Percentiles rank a stretch among this genome's conserved stretches.
phyloP scores from a whole-genome alignment of 2,113 vertebrate species.

The Mixornis gularis region DNA sequence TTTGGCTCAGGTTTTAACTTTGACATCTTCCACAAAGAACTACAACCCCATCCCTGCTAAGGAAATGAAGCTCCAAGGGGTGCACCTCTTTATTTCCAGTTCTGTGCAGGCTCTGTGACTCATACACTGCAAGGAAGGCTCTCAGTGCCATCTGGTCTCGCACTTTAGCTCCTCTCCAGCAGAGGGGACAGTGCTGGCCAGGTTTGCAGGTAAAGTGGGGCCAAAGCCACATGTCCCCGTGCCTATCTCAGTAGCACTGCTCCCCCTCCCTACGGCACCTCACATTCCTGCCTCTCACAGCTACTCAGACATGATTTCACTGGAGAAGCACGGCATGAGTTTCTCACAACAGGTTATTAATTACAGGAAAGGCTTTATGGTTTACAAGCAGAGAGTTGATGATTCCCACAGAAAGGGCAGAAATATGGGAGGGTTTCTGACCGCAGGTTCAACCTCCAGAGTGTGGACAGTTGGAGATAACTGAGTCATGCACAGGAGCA shows the following conservation, averaged over 20 bases:
- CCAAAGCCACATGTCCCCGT: neutral
- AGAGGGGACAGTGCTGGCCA: neutral
- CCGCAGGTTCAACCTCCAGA: neutral
- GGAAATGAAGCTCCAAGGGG: slow-evolving; percentile 42
- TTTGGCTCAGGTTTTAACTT: neutral
- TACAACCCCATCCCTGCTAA: neutral
- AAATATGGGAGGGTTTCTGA: neutral
- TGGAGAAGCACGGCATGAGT: neutral
- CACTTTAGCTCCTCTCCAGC: neutral
- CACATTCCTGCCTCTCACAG: neutral
- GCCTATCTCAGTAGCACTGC: neutral
- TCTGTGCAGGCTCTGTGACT: neutral
- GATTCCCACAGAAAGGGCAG: neutral
- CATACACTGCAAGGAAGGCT: neutral
- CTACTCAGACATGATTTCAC: neutral
- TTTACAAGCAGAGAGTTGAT: neutral
- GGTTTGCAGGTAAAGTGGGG: neutral
- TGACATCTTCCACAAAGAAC: neutral
- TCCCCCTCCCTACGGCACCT: rapidly evolving
- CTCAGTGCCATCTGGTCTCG: neutral
- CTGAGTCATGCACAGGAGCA: neutral
- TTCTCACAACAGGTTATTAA: neutral
- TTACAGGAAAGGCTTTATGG: neutral
- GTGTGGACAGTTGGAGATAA: neutral
- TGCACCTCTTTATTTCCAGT: neutral